Evolutionary conservation across 2,113 vertebrate species (phyloP).

Genomic region (Eulemur rufifrons): DNA sequence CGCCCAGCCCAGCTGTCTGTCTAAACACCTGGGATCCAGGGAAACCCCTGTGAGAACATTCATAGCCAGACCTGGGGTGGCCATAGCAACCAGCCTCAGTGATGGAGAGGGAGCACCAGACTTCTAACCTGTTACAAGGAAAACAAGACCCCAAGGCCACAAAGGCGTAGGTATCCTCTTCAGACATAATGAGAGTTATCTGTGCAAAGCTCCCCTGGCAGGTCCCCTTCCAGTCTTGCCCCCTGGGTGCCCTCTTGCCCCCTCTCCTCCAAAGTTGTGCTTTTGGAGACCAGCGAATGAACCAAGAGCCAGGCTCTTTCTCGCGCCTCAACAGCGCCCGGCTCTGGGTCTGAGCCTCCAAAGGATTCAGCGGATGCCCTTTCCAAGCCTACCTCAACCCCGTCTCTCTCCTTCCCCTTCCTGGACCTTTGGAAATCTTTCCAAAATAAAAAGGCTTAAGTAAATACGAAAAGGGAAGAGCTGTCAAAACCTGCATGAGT

Average conservation of each 20-base stretch:
- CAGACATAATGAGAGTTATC: slow-evolving; percentile 74
- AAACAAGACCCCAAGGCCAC: slow-evolving; percentile 74
- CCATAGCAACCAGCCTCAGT: slow-evolving; percentile 34
- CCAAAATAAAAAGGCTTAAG: slow-evolving; percentile 68
- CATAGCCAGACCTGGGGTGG: slow-evolving; percentile 63
- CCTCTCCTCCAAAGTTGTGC: not conserved
- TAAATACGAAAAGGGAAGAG: slow-evolving; percentile 76
- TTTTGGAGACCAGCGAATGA: slow-evolving; percentile 17
- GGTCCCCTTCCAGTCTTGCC: slow-evolving; percentile 59
- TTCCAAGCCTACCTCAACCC: not conserved
- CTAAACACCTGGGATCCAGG: slow-evolving; percentile 23
- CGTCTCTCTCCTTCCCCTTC: not conserved
- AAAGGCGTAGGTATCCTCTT: slow-evolving; percentile 59
- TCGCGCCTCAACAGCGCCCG: too few species aligned
- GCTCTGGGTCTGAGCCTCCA: not conserved
- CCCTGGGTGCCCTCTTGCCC: not conserved
- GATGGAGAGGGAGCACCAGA: slow-evolving; percentile 53
- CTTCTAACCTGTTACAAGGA: slow-evolving; percentile 70
- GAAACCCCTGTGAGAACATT: slow-evolving; percentile 62
- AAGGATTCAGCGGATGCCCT: not conserved
- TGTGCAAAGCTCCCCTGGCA: slow-evolving; percentile 49
- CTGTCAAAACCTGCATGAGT: slow-evolving; percentile 85
- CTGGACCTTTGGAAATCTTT: slow-evolving; percentile 44
- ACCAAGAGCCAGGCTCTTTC: not conserved
- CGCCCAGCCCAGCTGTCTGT: slow-evolving; percentile 40